These are phyloP conservation scores for Ommatoiulus sabulosus DNA, from an alignment of 2,888 invertebrate species.

Conservation along the genomic window DNA sequence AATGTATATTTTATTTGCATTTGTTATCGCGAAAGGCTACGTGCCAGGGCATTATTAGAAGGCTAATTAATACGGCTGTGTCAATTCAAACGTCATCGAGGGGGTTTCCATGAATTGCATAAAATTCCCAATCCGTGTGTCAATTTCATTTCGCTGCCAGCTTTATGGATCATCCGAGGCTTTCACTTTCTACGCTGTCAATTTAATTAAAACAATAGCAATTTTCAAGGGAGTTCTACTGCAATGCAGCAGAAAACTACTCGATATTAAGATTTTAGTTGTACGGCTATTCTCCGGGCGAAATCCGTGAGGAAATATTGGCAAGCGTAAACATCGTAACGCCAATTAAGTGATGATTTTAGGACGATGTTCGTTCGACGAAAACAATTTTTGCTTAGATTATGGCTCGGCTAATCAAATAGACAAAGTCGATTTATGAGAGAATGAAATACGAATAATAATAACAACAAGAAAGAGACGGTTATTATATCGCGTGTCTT, in stretches of 20 bases:
- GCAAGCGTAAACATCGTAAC: neutral
- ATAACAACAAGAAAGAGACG: neutral
- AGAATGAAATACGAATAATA: neutral
- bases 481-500: neutral
- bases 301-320: neutral
- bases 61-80: neutral
- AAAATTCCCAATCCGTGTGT: slow-evolving; percentile 12
- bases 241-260: neutral
- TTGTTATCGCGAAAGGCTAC: neutral
- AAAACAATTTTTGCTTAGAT: neutral
- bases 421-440: neutral
- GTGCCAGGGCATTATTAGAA: neutral
- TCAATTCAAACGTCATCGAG: neutral
- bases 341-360: neutral
- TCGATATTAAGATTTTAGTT: neutral
- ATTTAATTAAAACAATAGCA: slow-evolving; percentile 19
- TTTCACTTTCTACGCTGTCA: neutral
- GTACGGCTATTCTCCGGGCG: neutral
- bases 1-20: neutral
- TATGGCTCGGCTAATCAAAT: neutral
- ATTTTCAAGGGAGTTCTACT: neutral
- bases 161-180: neutral
- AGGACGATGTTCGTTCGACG: neutral
- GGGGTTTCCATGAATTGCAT: neutral
- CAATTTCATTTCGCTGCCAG: neutral